Percentiles rank a stretch among this genome's conserved stretches.
phyloP scores from a whole-genome alignment of 2,888 invertebrate genomes.

The Acleris cristana region DNA sequence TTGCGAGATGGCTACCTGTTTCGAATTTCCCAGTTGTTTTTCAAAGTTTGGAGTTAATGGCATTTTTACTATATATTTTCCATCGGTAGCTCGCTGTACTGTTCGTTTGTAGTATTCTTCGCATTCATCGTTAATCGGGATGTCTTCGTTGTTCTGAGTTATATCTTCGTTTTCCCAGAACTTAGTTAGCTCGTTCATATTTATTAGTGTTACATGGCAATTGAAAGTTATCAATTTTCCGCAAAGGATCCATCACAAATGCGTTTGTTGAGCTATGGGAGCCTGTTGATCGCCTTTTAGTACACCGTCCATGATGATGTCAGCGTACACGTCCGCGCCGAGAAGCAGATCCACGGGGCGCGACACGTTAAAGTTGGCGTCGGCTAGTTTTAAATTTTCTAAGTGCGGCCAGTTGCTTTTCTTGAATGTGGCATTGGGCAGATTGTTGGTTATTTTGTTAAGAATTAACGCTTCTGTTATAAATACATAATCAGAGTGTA shows the following conservation, averaged over 20 bases:
- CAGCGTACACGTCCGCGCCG: constrained; percentile 8
- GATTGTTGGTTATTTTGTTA: too few species aligned
- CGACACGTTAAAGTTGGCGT: too few species aligned
- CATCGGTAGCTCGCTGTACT: constrained; percentile 7
- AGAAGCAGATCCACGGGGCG: too few species aligned
- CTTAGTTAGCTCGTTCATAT: constrained; percentile 35
- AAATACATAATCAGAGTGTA: too few species aligned
- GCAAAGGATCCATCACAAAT: constrained; percentile 36
- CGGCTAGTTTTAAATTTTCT: too few species aligned
- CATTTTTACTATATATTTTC: constrained; percentile 39
- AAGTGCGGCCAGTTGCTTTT: too few species aligned
- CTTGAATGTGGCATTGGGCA: too few species aligned
- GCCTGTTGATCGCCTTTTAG: constrained; percentile 13
- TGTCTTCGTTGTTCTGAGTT: neutral
- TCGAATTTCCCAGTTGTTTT: constrained; percentile 36
- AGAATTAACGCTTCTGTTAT: too few species aligned
- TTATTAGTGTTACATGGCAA: constrained; percentile 36
- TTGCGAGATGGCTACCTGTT: constrained; percentile 24
- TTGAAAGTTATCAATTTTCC: constrained; percentile 34
- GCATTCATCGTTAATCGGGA: constrained; percentile 25
- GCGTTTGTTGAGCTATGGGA: constrained; percentile 36
- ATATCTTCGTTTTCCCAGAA: constrained; percentile 39
- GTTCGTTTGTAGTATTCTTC: constrained; percentile 37
- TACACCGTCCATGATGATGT: constrained; percentile 30
- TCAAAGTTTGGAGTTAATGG: constrained; percentile 32